Evolutionary conservation across 2,797 vertebrate species (phyloP), one percentile per base, ranked within the genome.

Genomic region (Parambassis ranga): DNA sequence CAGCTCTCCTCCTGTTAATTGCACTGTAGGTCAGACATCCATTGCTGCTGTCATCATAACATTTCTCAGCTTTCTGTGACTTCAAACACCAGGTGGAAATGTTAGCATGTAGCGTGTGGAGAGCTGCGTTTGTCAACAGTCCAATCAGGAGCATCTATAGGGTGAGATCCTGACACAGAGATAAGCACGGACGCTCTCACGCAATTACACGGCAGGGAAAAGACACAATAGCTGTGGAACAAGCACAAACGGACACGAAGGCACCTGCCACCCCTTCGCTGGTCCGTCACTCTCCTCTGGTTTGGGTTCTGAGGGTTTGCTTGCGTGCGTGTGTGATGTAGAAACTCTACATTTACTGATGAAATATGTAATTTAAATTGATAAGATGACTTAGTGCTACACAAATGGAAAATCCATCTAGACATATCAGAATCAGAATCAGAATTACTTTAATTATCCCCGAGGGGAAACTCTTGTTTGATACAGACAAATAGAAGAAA

Each of bases 91-190:
- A 18, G 13, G 1, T 13, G 48, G 23, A 18, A 35, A 36, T 16
- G 11, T 28, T 7, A 36, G 31, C 22, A 3, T 43, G 60, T 51
- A 1, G n/a, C 43, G 41, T 15, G 14, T 6, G 18, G n/a, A 44
- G 23, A 38, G 55, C 1, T 8, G 14, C 38, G 24, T 14, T n/a
- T 65, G 63, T 86, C 65, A 80, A 41, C 69, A 56, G 68, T 50
- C 30, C 44, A 82, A 85, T 85, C 70, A 83, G 75, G 22, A 57
- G 66, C 22, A 22, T 24, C 37, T 22, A n/a, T n/a, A 39, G 16
- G 27, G 2, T 1, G 1, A 58, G 7, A 71, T 49, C 26, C 14
- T 9, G 30, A 3, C 5, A 0, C 1, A 0, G 19, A 68, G 70
- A 77, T 75, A 72, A 68, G 18, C 59, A 28, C 5, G 19, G 27